Evolutionary conservation across 2,797 vertebrate genomes (phyloP).

Genomic region (Vespertilio murinus): DNA sequence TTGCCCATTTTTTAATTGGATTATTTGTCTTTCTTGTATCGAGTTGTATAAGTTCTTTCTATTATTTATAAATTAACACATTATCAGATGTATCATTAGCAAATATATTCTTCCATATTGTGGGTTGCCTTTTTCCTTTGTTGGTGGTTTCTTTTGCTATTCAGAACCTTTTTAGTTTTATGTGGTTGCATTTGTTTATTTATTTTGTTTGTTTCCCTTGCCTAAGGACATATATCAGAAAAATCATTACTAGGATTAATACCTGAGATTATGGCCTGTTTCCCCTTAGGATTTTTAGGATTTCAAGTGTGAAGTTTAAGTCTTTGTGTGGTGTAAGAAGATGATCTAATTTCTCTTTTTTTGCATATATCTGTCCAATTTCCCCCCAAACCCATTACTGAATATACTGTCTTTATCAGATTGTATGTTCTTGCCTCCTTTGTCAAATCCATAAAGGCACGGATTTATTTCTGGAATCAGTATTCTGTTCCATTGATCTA

Average conservation of each 20-base stretch:
- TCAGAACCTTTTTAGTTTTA: neutral
- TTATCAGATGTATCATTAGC: neutral
- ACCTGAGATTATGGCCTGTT: neutral
- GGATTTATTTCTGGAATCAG: neutral
- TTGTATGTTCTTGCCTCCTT: neutral
- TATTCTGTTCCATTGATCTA: neutral
- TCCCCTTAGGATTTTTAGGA: neutral
- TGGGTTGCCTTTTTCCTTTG: neutral
- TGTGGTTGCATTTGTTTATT: neutral
- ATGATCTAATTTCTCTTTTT: neutral
- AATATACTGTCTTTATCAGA: neutral
- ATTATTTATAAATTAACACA: neutral
- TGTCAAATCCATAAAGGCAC: neutral
- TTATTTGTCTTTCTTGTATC: no score
- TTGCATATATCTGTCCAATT: neutral
- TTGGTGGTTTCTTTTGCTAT: neutral
- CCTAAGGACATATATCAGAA: neutral
- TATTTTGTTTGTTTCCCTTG: neutral
- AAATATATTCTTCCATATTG: neutral
- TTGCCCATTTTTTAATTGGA: no score
- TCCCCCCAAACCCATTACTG: neutral
- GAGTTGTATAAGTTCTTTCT: no score
- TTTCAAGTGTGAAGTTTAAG: neutral
- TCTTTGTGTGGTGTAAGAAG: neutral
- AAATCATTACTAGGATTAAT: neutral